Percentiles rank a stretch among this genome's conserved stretches.
phyloP scores from a whole-genome alignment of 2,113 vertebrate species.

The Lasiurus cinereus region DNA sequence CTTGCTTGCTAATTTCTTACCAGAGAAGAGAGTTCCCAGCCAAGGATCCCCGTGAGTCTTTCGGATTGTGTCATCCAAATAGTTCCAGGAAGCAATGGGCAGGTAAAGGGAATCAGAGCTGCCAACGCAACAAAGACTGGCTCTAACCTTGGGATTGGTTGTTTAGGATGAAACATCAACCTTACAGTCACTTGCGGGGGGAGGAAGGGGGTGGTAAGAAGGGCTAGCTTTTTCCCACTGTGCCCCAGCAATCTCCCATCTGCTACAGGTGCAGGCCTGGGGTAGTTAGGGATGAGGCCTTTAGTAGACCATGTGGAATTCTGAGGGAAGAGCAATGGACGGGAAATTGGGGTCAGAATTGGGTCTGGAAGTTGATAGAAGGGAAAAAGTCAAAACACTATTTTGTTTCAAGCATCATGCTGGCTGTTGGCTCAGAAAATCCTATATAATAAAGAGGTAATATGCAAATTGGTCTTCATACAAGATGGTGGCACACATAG shows the following conservation, averaged over 20 bases:
- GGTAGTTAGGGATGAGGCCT: not conserved
- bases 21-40: not conserved
- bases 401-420: conserved; percentile 40
- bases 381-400: conserved; percentile 14
- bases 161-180: not conserved
- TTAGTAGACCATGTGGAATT: not conserved
- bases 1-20: not conserved
- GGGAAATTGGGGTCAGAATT: not conserved
- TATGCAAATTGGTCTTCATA: too few species aligned
- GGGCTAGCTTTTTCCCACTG: not conserved
- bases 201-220: not conserved
- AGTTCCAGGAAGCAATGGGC: not conserved
- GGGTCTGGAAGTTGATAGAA: not conserved
- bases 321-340: not conserved
- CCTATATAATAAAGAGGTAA: too few species aligned
- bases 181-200: not conserved
- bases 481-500: too few species aligned
- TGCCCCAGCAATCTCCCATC: not conserved
- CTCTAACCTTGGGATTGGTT: not conserved
- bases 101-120: not conserved
- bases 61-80: not conserved
- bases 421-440: not conserved
- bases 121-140: not conserved
- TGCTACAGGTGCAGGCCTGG: not conserved
- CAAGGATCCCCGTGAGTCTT: not conserved